Evolutionary conservation across 2,113 vertebrate genomes (phyloP).

Genomic region (Lates calcarifer): DNA sequence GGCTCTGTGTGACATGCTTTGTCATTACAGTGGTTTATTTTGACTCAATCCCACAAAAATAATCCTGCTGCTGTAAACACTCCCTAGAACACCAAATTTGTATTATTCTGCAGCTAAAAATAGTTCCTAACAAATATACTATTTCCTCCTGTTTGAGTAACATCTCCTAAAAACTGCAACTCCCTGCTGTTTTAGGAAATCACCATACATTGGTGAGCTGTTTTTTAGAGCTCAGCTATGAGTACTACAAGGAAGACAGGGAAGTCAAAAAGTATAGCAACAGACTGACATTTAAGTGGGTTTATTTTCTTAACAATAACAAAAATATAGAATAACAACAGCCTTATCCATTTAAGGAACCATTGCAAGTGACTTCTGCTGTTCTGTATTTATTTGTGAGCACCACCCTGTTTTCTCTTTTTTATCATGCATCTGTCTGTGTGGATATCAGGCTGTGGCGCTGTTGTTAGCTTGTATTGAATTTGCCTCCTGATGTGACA

Average conservation of each 20-base stretch:
- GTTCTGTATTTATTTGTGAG: slow-evolving; percentile 18
- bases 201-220: neutral
- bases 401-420: slow-evolving; percentile 10
- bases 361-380: neutral
- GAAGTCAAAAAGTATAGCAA: too few species aligned
- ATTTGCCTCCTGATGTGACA: slow-evolving; percentile 44
- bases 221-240: too few species aligned
- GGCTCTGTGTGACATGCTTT: neutral
- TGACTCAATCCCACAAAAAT: neutral
- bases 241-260: too few species aligned
- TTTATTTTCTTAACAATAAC: too few species aligned
- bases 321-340: too few species aligned
- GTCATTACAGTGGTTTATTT: neutral
- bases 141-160: neutral
- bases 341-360: neutral
- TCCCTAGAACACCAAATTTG: neutral
- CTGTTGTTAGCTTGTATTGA: slow-evolving; percentile 39
- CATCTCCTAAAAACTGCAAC: neutral
- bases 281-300: too few species aligned
- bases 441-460: slow-evolving; percentile 10
- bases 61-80: neutral
- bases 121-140: neutral
- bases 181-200: neutral
- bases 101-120: neutral
- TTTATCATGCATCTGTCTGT: neutral